These are phyloP conservation scores for Pogonocichla stellata DNA, from an alignment of 2,113 vertebrate genomes.

Conservation along the genomic window DNA sequence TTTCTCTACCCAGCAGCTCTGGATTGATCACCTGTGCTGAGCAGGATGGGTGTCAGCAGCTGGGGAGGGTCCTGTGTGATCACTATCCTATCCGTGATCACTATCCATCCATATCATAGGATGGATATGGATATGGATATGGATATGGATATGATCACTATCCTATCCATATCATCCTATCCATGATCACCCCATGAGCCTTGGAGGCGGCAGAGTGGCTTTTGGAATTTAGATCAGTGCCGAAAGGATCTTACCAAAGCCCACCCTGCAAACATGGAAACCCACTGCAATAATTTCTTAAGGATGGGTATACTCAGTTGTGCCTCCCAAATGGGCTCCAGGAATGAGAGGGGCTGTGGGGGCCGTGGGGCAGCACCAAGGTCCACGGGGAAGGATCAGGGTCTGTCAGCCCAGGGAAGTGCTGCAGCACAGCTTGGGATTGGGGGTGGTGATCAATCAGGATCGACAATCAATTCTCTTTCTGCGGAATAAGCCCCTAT, in stretches of 20 bases:
- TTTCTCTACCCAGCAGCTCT: background rate
- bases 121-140: too few species aligned
- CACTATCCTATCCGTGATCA: too few species aligned
- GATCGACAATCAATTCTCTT: background rate
- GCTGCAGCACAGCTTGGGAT: background rate
- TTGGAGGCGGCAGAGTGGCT: fast-evolving
- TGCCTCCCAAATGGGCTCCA: background rate
- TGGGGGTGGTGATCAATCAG: background rate
- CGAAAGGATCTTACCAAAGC: background rate
- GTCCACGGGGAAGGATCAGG: fast-evolving
- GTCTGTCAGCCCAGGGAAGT: background rate
- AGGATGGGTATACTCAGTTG: fast-evolving
- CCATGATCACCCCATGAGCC: fast-evolving
- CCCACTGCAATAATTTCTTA: background rate
- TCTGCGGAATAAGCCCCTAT: background rate
- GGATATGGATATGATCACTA: too few species aligned
- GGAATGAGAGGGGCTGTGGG: background rate
- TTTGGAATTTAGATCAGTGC: fast-evolving
- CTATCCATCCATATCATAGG: too few species aligned
- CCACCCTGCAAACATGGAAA: background rate
- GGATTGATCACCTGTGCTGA: fast-evolving
- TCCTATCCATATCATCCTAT: too few species aligned
- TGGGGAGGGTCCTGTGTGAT: fast-evolving
- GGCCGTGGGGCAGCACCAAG: background rate
- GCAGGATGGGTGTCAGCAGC: background rate